A percentile compares a stretch with the other conserved stretches of the same genome.
Evolutionary conservation across 2,113 vertebrate species (phyloP).

Genomic region (Castor canadensis): DNA sequence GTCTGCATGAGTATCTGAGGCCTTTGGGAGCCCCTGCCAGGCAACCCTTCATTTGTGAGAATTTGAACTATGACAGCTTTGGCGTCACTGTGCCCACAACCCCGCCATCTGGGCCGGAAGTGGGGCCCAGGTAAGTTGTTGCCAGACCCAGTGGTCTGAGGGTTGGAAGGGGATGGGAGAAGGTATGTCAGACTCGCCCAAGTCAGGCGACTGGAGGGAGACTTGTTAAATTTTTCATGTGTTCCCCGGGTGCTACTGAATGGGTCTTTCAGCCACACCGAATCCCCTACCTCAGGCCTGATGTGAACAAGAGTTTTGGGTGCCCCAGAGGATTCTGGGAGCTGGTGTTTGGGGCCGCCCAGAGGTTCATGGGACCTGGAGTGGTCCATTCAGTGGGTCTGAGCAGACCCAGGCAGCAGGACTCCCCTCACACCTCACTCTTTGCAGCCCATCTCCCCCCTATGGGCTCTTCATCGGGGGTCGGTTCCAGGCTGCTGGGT

Average conservation of each 20-base stretch:
- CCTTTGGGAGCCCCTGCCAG: slow-evolving; percentile 63
- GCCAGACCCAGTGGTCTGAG: background rate
- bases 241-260: background rate
- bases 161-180: background rate
- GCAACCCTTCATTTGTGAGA: slow-evolving; percentile 52
- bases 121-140: slow-evolving; percentile 56
- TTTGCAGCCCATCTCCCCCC: slow-evolving; percentile 82
- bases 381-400: background rate
- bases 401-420: background rate
- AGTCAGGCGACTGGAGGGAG: too few relatives aligned
- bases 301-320: too few relatives aligned
- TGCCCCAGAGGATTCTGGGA: background rate
- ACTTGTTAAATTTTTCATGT: accelerated
- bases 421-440: background rate
- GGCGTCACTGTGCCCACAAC: slow-evolving; percentile 71
- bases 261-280: background rate
- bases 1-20: slow-evolving; percentile 89
- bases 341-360: background rate
- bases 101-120: slow-evolving; percentile 42
- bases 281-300: background rate
- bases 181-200: background rate
- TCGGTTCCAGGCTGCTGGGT: slow-evolving; percentile 87
- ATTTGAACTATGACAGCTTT: slow-evolving; percentile 86
- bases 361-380: background rate
- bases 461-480: slow-evolving; percentile 88